Percentiles rank a stretch among this genome's conserved stretches.
phyloP scores from a whole-genome alignment of 2,113 vertebrate species.

The Dinomys branickii region DNA sequence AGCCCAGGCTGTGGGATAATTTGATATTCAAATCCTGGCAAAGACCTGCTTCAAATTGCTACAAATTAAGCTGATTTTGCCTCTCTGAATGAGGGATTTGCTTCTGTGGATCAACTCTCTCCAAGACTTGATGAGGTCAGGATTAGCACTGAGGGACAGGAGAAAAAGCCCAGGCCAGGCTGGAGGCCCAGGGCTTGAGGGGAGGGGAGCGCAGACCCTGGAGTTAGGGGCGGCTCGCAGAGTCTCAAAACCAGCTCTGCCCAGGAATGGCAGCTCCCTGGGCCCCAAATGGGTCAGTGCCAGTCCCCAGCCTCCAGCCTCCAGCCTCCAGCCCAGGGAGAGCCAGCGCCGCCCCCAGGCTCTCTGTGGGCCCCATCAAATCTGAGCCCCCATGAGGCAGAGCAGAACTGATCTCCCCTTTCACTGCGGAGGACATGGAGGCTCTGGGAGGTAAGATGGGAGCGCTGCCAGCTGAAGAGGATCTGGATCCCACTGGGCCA shows the following conservation, averaged over 20 bases:
- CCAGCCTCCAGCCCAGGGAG: background rate
- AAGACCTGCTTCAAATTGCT: conserved; percentile 90
- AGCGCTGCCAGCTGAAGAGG: background rate
- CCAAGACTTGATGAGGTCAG: conserved; percentile 89
- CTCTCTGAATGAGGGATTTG: conserved; percentile 90
- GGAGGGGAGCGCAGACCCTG: background rate
- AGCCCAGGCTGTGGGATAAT: conserved; percentile 86
- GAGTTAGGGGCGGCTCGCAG: background rate
- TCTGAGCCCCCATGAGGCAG: no score
- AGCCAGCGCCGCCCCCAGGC: no score
- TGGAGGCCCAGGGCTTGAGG: background rate
- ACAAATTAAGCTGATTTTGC: conserved; percentile 93
- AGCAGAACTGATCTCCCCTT: no score
- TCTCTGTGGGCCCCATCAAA: no score
- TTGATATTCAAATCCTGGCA: conserved; percentile 91
- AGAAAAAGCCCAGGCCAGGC: conserved; percentile 62
- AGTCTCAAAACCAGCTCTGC: background rate
- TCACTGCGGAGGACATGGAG: no score
- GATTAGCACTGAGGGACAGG: conserved; percentile 87
- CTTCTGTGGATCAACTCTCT: conserved; percentile 89
- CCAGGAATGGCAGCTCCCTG: background rate
- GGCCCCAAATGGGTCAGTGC: background rate
- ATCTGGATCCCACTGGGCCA: background rate
- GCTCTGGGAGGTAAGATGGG: background rate
- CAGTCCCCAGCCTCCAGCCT: no score